Evolutionary conservation across 2,113 vertebrate genomes (phyloP).

Genomic region (Sminthopsis crassicaudata): DNA sequence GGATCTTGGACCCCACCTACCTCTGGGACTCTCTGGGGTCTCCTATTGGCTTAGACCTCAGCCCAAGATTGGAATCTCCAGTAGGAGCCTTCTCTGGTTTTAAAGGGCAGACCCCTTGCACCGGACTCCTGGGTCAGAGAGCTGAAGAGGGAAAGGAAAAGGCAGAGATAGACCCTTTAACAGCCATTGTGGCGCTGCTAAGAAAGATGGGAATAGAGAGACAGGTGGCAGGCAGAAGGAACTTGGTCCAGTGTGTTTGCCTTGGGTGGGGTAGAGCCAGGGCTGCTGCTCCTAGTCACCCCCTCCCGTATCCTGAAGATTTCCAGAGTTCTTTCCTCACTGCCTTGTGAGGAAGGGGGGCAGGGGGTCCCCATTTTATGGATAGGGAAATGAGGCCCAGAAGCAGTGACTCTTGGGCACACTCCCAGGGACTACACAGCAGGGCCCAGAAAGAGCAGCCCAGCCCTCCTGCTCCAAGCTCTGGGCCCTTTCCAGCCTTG

Average conservation of each 20-base stretch:
- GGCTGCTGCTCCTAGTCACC: too few relatives aligned
- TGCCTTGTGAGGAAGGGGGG: rapidly evolving
- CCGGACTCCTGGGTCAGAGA: background rate
- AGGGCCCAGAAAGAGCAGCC: background rate
- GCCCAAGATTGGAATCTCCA: background rate
- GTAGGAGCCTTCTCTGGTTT: background rate
- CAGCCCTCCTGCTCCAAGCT: background rate
- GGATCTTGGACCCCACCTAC: background rate
- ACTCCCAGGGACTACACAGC: too few relatives aligned
- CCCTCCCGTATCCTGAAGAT: background rate
- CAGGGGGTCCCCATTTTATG: background rate
- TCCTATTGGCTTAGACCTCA: background rate
- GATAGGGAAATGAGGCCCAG: background rate
- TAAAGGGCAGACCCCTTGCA: background rate
- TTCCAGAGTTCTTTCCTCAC: background rate
- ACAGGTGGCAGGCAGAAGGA: background rate
- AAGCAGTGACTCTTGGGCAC: background rate
- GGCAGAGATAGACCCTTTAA: background rate
- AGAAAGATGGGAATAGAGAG: background rate
- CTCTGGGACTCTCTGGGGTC: background rate
- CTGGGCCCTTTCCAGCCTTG: background rate
- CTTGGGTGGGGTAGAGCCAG: background rate
- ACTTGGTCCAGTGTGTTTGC: background rate
- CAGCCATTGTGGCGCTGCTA: background rate
- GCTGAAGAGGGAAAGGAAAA: background rate